Base-by-base conservation (phyloP, 2,113 vertebrate species). In the Archocentrus centrarchus region DNA sequence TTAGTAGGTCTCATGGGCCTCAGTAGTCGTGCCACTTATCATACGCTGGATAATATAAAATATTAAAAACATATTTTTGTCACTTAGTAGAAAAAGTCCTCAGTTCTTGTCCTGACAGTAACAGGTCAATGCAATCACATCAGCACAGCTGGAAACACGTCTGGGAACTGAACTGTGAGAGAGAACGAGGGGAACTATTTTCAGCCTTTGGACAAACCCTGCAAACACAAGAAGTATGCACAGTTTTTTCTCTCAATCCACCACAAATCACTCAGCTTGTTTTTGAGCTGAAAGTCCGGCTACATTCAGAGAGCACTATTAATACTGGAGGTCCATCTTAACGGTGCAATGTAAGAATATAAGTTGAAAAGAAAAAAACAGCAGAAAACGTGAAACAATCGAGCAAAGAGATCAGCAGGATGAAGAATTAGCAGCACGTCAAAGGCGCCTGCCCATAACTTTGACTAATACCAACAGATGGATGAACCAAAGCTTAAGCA, bases 171-270 rank as follows among this genome's bases (percentile, higher is more conserved):
- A 50, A 47, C 41, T 3, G 13, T 62, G 82, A 35, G 80, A 83
- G 66, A 44, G 59, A 53, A 73, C 17, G 18, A 41, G 6, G 59
- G 58, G 17, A 59, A 68, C 76, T 85, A 85, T 90, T 91, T 82
- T 58, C 41, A 77, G 86, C 75, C n/a, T 77, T 60, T 82, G 81
- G 83, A 90, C 83, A 39, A 82, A 76, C 41, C 18, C 2, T 70
- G 75, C 79, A 60, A 86, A 82, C 84, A 86, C 39, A 63, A 73
- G 77, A 75, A 86, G 76, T 81, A 37, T 88, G 84, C 68, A 35
- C 50, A 35, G 61, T 41, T 59, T 60, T 66, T 59, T 22, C 35
- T 80, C 22, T 10, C 13, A 57, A 55, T 61, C 59, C n/a, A 53
- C 58, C n/a, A 22, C 24, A 81, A 75, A 60, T 79, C 79, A 50